Conservation (phyloP, 2,888 invertebrate genomes). For the Orthosia gothica region DNA sequence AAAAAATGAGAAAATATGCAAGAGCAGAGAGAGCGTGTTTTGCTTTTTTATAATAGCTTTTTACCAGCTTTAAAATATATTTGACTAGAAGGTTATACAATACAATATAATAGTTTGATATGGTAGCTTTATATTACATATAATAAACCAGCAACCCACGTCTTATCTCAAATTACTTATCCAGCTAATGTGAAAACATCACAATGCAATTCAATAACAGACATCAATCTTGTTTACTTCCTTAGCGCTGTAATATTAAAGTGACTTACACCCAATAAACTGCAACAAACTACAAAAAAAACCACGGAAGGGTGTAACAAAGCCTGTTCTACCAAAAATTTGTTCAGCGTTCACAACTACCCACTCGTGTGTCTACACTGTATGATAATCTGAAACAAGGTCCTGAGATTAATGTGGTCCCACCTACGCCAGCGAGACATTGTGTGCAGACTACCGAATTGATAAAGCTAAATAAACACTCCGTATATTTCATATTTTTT, state of each 20-base stretch:
- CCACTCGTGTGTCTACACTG: conserved; percentile 56
- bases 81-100: no score
- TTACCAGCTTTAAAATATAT: no score
- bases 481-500: conserved; percentile 46
- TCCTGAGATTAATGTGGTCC: conserved; percentile 73
- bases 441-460: conserved; percentile 65
- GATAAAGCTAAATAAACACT: conserved; percentile 67
- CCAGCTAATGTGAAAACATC: no score
- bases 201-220: no score
- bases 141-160: no score
- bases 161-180: no score
- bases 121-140: no score
- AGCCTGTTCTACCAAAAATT: conserved; percentile 23
- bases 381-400: conserved; percentile 73
- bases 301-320: no score
- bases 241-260: neutral
- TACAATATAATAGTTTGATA: no score
- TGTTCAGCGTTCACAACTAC: conserved; percentile 28
- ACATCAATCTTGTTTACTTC: neutral
- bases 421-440: conserved; percentile 64
- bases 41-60: no score
- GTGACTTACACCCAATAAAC: neutral
- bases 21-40: no score
- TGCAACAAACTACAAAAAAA: neutral
- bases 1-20: neutral